These are phyloP conservation scores for Cephus pygmeus DNA, from an alignment of 2,888 invertebrate genomes.

Conservation along the genomic window DNA sequence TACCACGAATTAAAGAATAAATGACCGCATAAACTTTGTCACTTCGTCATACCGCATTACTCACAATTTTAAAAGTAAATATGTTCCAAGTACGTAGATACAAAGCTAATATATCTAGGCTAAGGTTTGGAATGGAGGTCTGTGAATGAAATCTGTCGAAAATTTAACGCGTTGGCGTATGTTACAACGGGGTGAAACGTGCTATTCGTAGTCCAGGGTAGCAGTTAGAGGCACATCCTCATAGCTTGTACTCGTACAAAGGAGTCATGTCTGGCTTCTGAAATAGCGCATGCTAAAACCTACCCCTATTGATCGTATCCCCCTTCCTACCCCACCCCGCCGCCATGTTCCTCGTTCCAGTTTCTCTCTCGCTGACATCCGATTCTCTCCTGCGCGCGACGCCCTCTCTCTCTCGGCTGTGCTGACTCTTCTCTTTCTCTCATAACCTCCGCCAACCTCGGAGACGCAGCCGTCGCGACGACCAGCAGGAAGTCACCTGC, in stretches of 20 bases:
- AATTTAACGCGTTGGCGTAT: conserved; percentile 18
- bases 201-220: not conserved
- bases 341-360: no score
- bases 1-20: no score
- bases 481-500: conserved; percentile 20
- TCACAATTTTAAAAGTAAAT: no score
- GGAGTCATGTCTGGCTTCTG: conserved; percentile 20
- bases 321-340: no score
- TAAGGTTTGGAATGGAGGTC: no score
- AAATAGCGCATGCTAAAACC: conserved; percentile 55
- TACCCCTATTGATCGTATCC: conserved; percentile 49
- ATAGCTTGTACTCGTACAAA: conserved; percentile 23
- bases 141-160: conserved; percentile 21
- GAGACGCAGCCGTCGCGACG: conserved; percentile 41
- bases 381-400: conserved; percentile 19
- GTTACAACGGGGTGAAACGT: not conserved
- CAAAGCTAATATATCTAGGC: no score
- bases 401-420: conserved; percentile 23
- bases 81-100: no score
- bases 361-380: not conserved
- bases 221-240: not conserved
- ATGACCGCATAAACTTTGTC: no score
- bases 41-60: no score
- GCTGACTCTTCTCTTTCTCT: conserved; percentile 28
- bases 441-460: conserved; percentile 52